A percentile compares a stretch with the other conserved stretches of the same genome.
phyloP scores from a whole-genome alignment of 2,888 invertebrate species.

The Drosophila gaucha region DNA sequence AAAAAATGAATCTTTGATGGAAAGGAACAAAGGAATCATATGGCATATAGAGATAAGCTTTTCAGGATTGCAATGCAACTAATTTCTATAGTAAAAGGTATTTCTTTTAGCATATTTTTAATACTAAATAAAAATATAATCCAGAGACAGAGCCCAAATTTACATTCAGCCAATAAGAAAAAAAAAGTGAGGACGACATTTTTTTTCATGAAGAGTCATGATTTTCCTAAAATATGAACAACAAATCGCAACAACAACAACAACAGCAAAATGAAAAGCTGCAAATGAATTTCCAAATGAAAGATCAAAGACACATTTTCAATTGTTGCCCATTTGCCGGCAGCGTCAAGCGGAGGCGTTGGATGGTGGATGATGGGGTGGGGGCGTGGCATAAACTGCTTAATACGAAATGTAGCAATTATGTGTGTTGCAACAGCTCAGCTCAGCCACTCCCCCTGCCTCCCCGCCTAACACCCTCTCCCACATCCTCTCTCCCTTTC shows the following conservation, averaged over 20 bases:
- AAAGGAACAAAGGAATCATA: too few species aligned
- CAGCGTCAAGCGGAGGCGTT: slow-evolving; percentile 32
- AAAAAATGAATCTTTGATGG: too few species aligned
- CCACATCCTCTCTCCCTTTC: neutral
- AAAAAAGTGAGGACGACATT: neutral
- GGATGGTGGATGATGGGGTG: neutral
- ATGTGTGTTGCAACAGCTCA: slow-evolving; percentile 35
- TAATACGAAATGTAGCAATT: slow-evolving; percentile 78
- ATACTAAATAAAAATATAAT: too few species aligned
- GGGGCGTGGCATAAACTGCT: slow-evolving; percentile 58
- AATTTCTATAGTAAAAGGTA: too few species aligned
- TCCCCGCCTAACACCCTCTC: too few species aligned
- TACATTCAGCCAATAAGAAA: neutral
- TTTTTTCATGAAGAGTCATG: neutral
- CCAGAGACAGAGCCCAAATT: too few species aligned
- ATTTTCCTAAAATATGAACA: neutral
- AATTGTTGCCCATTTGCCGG: slow-evolving; percentile 80
- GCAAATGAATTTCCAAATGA: slow-evolving; percentile 76
- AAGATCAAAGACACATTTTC: slow-evolving; percentile 74
- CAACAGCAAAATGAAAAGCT: slow-evolving; percentile 28
- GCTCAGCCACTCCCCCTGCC: neutral
- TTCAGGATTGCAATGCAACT: too few species aligned
- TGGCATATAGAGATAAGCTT: too few species aligned
- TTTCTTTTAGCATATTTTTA: too few species aligned
- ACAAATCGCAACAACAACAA: slow-evolving; percentile 8